phyloP scores from a whole-genome alignment of 2,113 vertebrate genomes.

The Poicephalus meyeri region DNA sequence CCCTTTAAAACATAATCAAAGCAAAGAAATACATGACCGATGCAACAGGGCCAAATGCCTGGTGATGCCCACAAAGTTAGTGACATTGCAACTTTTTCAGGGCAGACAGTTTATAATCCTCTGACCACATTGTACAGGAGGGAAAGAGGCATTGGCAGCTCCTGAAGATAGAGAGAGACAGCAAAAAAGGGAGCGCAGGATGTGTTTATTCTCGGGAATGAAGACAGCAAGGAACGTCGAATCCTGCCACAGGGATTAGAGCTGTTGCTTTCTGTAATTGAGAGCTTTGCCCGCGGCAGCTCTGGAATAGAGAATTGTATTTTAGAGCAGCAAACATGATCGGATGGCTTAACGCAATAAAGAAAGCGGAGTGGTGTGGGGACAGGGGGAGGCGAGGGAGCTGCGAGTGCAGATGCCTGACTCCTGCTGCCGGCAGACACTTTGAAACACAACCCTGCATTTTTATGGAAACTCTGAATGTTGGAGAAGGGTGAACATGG shows the following conservation, averaged over 20 bases:
- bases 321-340: neutral
- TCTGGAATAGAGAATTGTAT: neutral
- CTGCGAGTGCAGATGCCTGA: neutral
- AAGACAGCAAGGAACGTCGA: neutral
- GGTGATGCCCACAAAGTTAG: neutral
- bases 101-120: neutral
- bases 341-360: neutral
- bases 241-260: neutral
- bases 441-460: conserved; percentile 51
- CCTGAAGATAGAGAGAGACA: neutral
- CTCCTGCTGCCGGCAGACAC: conserved; percentile 25
- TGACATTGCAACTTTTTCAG: neutral
- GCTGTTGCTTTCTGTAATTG: neutral
- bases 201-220: conserved; percentile 23
- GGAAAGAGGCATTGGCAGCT: neutral
- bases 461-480: conserved; percentile 72
- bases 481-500: conserved; percentile 56
- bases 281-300: neutral
- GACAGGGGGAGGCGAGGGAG: neutral
- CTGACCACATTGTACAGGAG: neutral
- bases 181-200: neutral
- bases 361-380: neutral
- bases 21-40: neutral
- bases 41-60: neutral
- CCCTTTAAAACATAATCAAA: neutral